Conservation (phyloP, 2,797 vertebrate genomes). For the Odontamblyopus rebecca region DNA sequence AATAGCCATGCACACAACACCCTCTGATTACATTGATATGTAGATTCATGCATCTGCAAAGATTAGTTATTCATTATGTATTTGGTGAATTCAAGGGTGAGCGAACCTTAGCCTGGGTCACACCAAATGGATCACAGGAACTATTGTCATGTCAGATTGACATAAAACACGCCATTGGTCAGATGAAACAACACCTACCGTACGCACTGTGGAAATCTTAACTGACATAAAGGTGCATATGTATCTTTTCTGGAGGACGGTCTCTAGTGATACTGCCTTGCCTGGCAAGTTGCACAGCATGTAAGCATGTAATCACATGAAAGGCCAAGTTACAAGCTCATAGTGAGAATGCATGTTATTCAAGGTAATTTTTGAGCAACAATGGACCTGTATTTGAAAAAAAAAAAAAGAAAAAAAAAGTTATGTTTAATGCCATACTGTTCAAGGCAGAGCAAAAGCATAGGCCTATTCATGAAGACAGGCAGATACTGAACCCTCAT, state of each 20-base stretch:
- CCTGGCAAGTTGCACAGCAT: no score
- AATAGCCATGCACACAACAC: constrained; percentile 76
- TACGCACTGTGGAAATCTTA: constrained; percentile 14
- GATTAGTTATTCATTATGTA: constrained; percentile 78
- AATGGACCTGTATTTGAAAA: no score
- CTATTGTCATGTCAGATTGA: constrained; percentile 49
- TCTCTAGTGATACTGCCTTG: no score
- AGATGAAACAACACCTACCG: constrained; percentile 31
- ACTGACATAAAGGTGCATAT: no score
- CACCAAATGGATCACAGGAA: constrained; percentile 50
- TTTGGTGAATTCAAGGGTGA: constrained; percentile 72
- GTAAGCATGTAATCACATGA: neutral
- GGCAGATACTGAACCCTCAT: neutral
- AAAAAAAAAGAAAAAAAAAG: neutral
- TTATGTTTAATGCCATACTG: neutral
- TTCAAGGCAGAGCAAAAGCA: neutral
- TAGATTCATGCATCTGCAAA: constrained; percentile 78
- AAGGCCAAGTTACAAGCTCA: neutral
- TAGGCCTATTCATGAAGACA: neutral
- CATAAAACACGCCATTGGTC: constrained; percentile 47
- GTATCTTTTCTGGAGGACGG: no score
- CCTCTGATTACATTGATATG: constrained; percentile 80
- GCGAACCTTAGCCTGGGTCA: constrained; percentile 67
- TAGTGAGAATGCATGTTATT: neutral
- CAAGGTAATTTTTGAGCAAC: neutral